phyloP scores from a whole-genome alignment of 1,140 invertebrate genomes.

The Oreohelix idahoensis region DNA sequence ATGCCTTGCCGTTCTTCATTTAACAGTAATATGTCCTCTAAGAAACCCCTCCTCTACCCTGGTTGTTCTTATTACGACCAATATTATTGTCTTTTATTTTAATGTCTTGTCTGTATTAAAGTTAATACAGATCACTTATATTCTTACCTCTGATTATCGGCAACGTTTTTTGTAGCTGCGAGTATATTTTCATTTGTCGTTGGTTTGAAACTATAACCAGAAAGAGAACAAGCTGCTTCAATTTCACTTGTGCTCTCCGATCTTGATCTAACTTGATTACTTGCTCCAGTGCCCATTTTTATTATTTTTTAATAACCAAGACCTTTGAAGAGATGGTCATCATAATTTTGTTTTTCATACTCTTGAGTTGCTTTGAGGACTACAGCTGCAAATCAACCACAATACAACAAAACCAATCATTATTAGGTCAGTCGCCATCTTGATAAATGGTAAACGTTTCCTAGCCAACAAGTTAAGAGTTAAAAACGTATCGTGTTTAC shows the following conservation, averaged over 20 bases:
- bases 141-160: neutral
- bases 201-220: neutral
- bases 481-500: too few relatives aligned
- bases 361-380: neutral
- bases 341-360: neutral
- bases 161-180: neutral
- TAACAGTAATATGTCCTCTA: too few relatives aligned
- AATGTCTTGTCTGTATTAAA: neutral
- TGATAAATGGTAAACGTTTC: conserved; percentile 15
- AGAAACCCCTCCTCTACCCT: too few relatives aligned
- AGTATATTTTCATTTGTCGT: neutral
- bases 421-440: neutral
- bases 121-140: neutral
- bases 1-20: too few relatives aligned
- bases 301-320: neutral
- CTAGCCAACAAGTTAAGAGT: neutral
- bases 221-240: neutral
- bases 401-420: neutral
- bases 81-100: too few relatives aligned
- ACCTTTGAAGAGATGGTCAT: neutral
- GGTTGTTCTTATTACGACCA: too few relatives aligned
- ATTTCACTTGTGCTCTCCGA: neutral
- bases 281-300: conserved; percentile 1
- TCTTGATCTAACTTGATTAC: conserved; percentile 18
- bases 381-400: neutral